Evolutionary conservation across 2,888 invertebrate species (phyloP).

Genomic region (Drepanosiphum platanoidis): DNA sequence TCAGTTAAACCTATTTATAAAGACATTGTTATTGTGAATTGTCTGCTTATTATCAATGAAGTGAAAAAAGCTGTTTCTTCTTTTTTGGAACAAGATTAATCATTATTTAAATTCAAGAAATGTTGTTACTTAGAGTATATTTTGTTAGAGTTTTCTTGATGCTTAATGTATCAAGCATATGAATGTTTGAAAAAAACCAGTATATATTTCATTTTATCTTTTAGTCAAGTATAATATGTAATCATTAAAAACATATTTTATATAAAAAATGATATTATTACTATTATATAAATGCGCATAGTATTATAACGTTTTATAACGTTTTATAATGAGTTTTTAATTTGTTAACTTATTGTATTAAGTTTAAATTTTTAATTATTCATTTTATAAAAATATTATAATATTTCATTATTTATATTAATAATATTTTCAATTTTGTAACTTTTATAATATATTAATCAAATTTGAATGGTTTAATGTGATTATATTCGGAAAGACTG

Average conservation of each 20-base stretch:
- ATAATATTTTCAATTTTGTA: background rate
- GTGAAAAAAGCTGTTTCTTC: constrained; percentile 53
- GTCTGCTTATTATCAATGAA: constrained; percentile 47
- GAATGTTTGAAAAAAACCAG: background rate
- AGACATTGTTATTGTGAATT: constrained; percentile 51
- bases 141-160: background rate
- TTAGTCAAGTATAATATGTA: background rate
- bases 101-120: background rate
- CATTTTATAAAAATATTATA: too few species aligned
- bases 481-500: constrained; percentile 53
- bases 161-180: background rate
- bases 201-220: background rate
- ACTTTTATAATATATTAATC: constrained; percentile 26
- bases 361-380: too few species aligned
- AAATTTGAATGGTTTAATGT: constrained; percentile 37
- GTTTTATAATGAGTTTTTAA: background rate
- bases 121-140: background rate
- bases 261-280: background rate
- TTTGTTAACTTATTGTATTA: background rate
- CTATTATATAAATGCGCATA: background rate
- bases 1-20: constrained; percentile 60
- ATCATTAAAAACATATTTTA: background rate
- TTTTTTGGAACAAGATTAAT: constrained; percentile 24
- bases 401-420: too few species aligned
- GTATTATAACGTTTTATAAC: too few species aligned